These are phyloP conservation scores for Acromyrmex heyeri DNA, from an alignment of 1,140 invertebrate genomes.

Conservation along the genomic window DNA sequence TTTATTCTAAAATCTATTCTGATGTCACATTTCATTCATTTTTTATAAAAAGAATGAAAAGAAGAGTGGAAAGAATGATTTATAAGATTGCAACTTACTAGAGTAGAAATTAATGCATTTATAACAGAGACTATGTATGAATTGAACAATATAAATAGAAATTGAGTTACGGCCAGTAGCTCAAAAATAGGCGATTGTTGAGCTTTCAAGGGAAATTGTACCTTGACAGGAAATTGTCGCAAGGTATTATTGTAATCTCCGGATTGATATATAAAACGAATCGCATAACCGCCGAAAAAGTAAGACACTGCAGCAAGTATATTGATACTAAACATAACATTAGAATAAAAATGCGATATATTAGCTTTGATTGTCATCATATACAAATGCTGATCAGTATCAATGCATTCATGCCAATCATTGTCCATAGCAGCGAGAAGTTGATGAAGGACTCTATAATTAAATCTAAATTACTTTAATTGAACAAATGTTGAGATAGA, in stretches of 20 bases:
- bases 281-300: neutral
- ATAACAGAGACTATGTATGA: neutral
- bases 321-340: slow-evolving; percentile 2
- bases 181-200: slow-evolving; percentile 34
- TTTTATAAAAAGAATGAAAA: neutral
- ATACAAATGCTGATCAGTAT: slow-evolving; percentile 1
- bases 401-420: slow-evolving; percentile 18
- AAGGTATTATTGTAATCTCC: neutral
- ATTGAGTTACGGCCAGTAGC: neutral
- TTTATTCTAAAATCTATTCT: too few species aligned
- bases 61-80: neutral
- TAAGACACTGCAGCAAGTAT: neutral
- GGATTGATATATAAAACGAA: neutral
- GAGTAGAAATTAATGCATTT: slow-evolving; percentile 1
- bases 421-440: neutral
- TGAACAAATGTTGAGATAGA: neutral
- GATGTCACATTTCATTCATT: too few species aligned
- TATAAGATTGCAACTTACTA: slow-evolving; percentile 2
- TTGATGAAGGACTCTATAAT: slow-evolving; percentile 1
- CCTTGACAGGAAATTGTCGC: slow-evolving; percentile 18
- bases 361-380: slow-evolving; percentile 23
- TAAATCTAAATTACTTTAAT: neutral
- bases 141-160: neutral
- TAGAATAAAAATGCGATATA: slow-evolving; percentile 13
- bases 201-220: slow-evolving; percentile 11